These are phyloP conservation scores for Leptobrachium ailaonicum DNA, from an alignment of 2,113 vertebrate genomes.

Conservation along the genomic window DNA sequence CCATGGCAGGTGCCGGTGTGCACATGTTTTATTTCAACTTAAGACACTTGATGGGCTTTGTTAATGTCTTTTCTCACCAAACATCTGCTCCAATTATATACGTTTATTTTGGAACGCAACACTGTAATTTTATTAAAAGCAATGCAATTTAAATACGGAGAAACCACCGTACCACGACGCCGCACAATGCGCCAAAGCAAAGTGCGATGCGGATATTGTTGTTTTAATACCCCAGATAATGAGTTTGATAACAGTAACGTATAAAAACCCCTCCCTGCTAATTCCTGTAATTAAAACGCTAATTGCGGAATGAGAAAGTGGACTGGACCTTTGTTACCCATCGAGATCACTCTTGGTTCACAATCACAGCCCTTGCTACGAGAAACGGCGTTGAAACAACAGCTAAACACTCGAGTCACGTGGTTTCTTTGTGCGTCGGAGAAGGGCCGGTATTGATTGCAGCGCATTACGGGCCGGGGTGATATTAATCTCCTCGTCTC, in stretches of 20 bases:
- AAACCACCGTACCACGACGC: not conserved
- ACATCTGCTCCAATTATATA: not conserved
- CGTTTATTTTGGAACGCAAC: not conserved
- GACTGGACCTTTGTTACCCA: too few species aligned
- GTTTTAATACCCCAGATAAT: not conserved
- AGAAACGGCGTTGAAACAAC: not conserved
- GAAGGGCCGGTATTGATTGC: slow-evolving; percentile 13
- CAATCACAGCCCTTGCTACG: not conserved
- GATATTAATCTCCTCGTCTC: not conserved
- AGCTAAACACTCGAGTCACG: too few species aligned
- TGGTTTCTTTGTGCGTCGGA: too few species aligned
- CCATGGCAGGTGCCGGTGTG: too few species aligned
- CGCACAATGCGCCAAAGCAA: not conserved
- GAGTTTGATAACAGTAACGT: not conserved
- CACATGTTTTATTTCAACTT: too few species aligned
- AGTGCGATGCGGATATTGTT: not conserved
- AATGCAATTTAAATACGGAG: not conserved
- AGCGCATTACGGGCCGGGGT: not conserved
- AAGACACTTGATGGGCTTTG: too few species aligned
- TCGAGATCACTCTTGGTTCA: not conserved
- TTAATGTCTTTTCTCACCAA: too few species aligned
- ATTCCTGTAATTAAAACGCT: not conserved
- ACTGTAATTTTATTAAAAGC: not conserved
- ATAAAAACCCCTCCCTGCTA: not conserved
- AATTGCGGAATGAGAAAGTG: too few species aligned